Base-by-base conservation (phyloP, 2,888 invertebrate genomes). In the Auanema sp. region DNA sequence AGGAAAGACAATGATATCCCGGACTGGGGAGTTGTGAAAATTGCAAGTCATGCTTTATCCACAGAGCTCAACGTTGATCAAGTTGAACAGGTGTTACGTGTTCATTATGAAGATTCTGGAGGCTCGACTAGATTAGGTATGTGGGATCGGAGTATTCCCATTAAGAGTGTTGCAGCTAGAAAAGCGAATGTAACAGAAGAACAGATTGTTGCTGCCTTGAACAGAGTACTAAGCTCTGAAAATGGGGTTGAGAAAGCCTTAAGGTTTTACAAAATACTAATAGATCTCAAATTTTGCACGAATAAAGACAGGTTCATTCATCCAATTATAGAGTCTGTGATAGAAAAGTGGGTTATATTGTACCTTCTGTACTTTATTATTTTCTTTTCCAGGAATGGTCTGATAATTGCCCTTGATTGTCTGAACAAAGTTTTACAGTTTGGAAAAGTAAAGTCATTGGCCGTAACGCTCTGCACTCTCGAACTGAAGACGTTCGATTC, bases 381-480 rank as follows among this genome's bases (percentile, higher is more conserved):
- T 47, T 47, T 47, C 21, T 47, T 16, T 47, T 47, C 21, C 47
- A 47, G 47, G 47, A 16, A 21, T 47, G 47, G 21, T 47, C 47
- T 47, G 16, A 16, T 16, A 47, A 21, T 21, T 16, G 47, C 47
- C 21, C 47, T 47, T 18, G 21, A 47, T 21, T 16, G 21, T 16
- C 21, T 47, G 47, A 21, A 47, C 21, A 21, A 21, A 18, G 6
- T 47, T 5, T 47, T 16, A 18, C 47, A 47, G 47, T 21, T 47
- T 16, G 47, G 47, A 16, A 16, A 21, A 21, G 47, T 47, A 21
- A 47, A 47, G 47, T 47, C 47, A 21, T 47, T 47, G 47, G 21
- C 47, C 33, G 33, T 33, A 33, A 33, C 33, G 33, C 33, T 33
- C 33, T 33, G 33, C 8, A 33, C 33, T 33, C 33, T 33, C 33